A percentile compares a stretch with the other conserved stretches of the same genome.
Evolutionary conservation across 2,113 vertebrate species (phyloP).

Genomic region (Sminthopsis crassicaudata): DNA sequence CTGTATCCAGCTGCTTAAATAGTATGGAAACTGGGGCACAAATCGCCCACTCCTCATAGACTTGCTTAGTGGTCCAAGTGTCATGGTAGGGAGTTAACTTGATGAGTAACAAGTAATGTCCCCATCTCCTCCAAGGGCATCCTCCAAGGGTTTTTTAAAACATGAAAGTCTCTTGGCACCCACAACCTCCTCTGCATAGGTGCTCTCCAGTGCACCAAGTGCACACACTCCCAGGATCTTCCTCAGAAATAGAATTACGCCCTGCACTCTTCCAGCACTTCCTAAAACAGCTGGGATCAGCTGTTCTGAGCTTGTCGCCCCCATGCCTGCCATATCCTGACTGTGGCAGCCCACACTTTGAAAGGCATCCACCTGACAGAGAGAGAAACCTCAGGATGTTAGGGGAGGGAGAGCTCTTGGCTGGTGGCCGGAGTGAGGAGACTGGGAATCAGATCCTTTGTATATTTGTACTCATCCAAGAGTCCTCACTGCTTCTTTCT

Average conservation of each 20-base stretch:
- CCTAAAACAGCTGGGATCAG: neutral
- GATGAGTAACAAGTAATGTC: neutral
- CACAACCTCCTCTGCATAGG: neutral
- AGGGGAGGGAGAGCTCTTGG: neutral
- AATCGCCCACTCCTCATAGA: neutral
- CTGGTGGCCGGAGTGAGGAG: neutral
- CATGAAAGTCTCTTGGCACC: neutral
- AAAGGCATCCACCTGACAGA: neutral
- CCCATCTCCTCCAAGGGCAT: neutral
- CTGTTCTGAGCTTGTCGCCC: neutral
- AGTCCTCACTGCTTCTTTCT: neutral
- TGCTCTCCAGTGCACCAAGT: neutral
- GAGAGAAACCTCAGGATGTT: neutral
- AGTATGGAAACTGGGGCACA: neutral
- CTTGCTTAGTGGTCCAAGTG: neutral
- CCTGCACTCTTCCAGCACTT: neutral
- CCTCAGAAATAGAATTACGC: neutral
- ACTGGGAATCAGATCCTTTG: neutral
- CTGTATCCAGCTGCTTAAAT: neutral
- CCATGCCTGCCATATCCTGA: neutral
- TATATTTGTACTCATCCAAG: neutral
- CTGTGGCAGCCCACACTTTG: neutral
- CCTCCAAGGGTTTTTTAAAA: neutral
- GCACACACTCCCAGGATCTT: neutral
- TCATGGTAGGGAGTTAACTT: neutral